A percentile compares a stretch with the other conserved stretches of the same genome.
Conservation (phyloP, 1,140 invertebrate species). For the Papilio polytes region DNA sequence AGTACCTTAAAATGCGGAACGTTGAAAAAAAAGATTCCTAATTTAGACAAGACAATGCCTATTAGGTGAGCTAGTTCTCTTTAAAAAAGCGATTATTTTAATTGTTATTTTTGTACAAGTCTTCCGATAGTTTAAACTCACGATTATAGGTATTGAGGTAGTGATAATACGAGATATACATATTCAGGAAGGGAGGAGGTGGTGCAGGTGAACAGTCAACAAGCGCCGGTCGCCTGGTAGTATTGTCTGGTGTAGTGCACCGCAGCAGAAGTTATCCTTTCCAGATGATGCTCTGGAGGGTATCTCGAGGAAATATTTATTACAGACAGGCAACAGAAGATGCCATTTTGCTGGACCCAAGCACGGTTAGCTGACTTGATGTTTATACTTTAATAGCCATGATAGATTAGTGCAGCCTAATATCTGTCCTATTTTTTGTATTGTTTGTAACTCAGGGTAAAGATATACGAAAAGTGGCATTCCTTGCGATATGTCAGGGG, state of each 20-base stretch:
- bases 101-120: background rate
- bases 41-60: too few species aligned
- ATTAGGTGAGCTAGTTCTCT: too few species aligned
- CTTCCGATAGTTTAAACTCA: background rate
- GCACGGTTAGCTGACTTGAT: slow-evolving; percentile 86
- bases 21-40: too few species aligned
- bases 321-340: slow-evolving; percentile 90
- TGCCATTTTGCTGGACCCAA: slow-evolving; percentile 91
- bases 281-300: slow-evolving; percentile 93
- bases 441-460: slow-evolving; percentile 86
- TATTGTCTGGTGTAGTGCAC: slow-evolving; percentile 84
- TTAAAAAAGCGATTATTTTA: too few species aligned
- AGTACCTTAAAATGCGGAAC: too few species aligned
- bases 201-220: slow-evolving; percentile 46
- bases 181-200: slow-evolving; percentile 40
- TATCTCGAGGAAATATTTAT: slow-evolving; percentile 93
- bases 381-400: background rate
- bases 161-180: too few species aligned
- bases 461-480: slow-evolving; percentile 95
- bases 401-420: too few species aligned
- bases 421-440: background rate
- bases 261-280: slow-evolving; percentile 89
- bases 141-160: background rate
- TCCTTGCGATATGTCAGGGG: slow-evolving; percentile 98
- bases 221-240: slow-evolving; percentile 54